Evolutionary conservation across 1,140 invertebrate species (phyloP), one percentile per base, ranked within the genome.

Genomic region (Venturia canescens): DNA sequence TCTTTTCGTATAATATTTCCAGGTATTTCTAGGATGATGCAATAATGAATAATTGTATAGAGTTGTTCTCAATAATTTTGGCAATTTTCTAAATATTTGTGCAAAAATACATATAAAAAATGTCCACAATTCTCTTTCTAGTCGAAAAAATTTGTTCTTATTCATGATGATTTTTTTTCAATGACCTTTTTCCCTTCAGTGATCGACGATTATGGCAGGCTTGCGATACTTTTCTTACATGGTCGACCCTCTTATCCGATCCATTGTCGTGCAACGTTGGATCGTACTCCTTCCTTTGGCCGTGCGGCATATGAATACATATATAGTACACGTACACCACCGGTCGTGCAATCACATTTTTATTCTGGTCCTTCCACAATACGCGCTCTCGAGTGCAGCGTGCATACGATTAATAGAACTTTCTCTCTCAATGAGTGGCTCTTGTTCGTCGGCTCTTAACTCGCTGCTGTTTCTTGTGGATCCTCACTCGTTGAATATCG

Each of bases 381-480:
- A 81, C 80, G 75, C 70, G 57, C 13, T 74, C 69, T 72, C 67
- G 75, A 38, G 57, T 63, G n/a, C 53, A 77, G 6, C 75, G 53
- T 77, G 82, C 82, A 83, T 83, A 83, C 82, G 82, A 83, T 83
- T 83, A 83, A 83, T 83, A 83, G 80, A 83, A 83, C 82, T 83
- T 83, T 83, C 82, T 83, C 80, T 80, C 82, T 83, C 80, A 72
- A 77, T 80, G 79, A 63, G 74, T 27, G 48, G 38, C 48, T 79
- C 74, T 60, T 48, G 75, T 75, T 76, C 50, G 21, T 76, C 74
- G 70, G 67, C 78, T 82, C 66, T 82, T 69, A 69, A 74, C 79
- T 74, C 29, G 75, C 69, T 66, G 71, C 76, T 67, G 63, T 69
- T 79, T 78, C 44, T 57, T 23, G 29, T 70, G 27, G 57, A 26